Percentiles rank a stretch among this genome's conserved stretches.
Evolutionary conservation across 2,113 vertebrate species (phyloP).

Genomic region (Cinclus cinclus): DNA sequence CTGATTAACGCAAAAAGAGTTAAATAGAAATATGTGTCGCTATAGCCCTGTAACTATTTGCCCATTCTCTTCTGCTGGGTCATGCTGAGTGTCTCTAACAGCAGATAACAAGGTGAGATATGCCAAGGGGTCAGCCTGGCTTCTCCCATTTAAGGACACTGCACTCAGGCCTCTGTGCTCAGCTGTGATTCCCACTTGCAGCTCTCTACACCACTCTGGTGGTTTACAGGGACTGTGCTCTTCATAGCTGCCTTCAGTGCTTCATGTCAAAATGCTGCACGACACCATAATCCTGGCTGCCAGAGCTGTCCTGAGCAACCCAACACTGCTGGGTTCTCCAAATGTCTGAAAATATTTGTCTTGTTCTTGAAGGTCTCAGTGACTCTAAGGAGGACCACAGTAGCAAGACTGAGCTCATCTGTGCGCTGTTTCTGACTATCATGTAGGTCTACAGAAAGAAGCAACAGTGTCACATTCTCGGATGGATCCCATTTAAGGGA

Average conservation of each 20-base stretch:
- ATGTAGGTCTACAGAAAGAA: constrained; percentile 38
- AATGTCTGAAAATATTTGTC: not conserved
- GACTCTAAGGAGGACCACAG: not conserved
- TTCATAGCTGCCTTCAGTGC: not conserved
- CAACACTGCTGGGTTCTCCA: not conserved
- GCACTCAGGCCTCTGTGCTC: not conserved
- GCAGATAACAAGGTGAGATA: not conserved
- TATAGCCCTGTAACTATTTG: not conserved
- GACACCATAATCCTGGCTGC: not conserved
- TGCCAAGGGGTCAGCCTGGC: not conserved
- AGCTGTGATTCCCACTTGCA: not conserved
- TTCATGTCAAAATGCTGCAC: not conserved
- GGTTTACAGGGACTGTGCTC: constrained; percentile 15
- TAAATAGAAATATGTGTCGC: not conserved
- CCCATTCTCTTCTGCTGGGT: constrained; percentile 21
- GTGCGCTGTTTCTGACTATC: not conserved
- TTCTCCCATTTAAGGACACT: constrained; percentile 50
- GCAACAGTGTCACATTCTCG: not conserved
- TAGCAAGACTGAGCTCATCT: not conserved
- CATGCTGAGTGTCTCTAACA: constrained; percentile 27
- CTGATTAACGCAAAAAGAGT: not conserved
- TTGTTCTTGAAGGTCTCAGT: not conserved
- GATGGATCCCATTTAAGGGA: constrained; percentile 40
- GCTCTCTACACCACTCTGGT: constrained; percentile 62
- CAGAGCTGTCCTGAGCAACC: not conserved